These are phyloP conservation scores for Papilio dardanus DNA, from an alignment of 1,140 invertebrate species.

Conservation along the genomic window DNA sequence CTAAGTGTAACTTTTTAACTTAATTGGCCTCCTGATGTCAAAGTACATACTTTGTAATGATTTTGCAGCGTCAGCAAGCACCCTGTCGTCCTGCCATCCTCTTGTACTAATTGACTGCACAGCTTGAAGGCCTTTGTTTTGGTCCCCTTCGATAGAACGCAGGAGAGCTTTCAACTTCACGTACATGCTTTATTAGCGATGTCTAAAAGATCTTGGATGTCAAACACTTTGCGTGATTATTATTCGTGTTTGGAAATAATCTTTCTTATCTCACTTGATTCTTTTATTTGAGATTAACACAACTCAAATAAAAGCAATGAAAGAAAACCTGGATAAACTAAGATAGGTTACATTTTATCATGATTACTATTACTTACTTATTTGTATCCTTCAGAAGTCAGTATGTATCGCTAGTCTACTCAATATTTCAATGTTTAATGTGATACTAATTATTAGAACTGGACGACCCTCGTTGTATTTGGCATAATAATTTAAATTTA, in stretches of 20 bases:
- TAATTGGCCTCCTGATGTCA: neutral
- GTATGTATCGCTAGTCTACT: no score
- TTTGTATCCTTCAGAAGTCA: no score
- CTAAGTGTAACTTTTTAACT: neutral
- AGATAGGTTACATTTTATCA: no score
- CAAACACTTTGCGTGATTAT: slow-evolving; percentile 9
- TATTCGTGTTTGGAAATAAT: neutral
- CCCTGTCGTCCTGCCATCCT: neutral
- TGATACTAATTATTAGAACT: no score
- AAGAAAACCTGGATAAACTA: no score
- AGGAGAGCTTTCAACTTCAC: slow-evolving; percentile 9
- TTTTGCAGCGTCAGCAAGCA: slow-evolving; percentile 1
- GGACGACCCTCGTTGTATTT: neutral
- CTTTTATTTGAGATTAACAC: neutral
- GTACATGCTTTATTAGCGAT: slow-evolving; percentile 13
- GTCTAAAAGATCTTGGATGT: neutral
- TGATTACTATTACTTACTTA: no score
- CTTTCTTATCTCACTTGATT: neutral
- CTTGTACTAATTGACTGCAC: slow-evolving; percentile 28
- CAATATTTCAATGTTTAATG: neutral
- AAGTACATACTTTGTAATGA: neutral
- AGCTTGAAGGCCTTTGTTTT: slow-evolving; percentile 25
- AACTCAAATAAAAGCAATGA: no score
- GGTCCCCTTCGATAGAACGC: neutral
- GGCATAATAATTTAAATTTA: neutral